These are phyloP conservation scores for Leptinotarsa tumamoca DNA, from an alignment of 2,888 invertebrate genomes.

Conservation along the genomic window DNA sequence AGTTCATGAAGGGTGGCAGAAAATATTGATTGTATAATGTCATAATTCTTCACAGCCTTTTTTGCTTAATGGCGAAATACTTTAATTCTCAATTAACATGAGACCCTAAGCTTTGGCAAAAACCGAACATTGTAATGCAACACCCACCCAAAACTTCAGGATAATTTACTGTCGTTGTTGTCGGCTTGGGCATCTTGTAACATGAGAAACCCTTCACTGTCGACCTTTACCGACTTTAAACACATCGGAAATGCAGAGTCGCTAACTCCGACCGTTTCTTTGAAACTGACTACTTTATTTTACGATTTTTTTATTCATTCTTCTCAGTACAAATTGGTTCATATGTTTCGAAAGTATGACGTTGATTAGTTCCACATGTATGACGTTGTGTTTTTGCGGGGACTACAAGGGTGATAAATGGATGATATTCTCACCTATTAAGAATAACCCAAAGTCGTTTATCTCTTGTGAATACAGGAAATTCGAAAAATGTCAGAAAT, in stretches of 20 bases:
- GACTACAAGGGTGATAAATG: slow-evolving; percentile 14
- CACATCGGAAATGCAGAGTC: slow-evolving; percentile 48
- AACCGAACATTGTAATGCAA: slow-evolving; percentile 19
- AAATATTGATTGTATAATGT: too few relatives aligned
- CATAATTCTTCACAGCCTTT: too few relatives aligned
- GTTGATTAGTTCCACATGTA: slow-evolving; percentile 59
- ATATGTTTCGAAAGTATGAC: slow-evolving; percentile 51
- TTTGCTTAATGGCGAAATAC: too few relatives aligned
- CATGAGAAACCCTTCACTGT: slow-evolving; percentile 32
- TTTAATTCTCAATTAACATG: too few relatives aligned
- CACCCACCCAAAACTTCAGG: slow-evolving; percentile 18
- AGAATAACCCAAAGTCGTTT: slow-evolving; percentile 6
- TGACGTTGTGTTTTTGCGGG: background rate
- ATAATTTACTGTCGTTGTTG: slow-evolving; percentile 17
- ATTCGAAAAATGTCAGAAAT: background rate
- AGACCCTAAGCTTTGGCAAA: background rate
- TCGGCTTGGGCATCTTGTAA: slow-evolving; percentile 40
- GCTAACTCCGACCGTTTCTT: slow-evolving; percentile 47
- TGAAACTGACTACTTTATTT: slow-evolving; percentile 57
- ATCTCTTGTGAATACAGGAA: background rate
- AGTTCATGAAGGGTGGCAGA: too few relatives aligned
- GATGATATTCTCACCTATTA: slow-evolving; percentile 14
- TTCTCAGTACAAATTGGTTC: slow-evolving; percentile 54
- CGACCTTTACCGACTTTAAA: slow-evolving; percentile 34
- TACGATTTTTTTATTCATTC: slow-evolving; percentile 50